Percentiles rank a stretch among this genome's conserved stretches.
Evolutionary conservation across 2,888 invertebrate genomes (phyloP).

Genomic region (Drosophila neutralis): DNA sequence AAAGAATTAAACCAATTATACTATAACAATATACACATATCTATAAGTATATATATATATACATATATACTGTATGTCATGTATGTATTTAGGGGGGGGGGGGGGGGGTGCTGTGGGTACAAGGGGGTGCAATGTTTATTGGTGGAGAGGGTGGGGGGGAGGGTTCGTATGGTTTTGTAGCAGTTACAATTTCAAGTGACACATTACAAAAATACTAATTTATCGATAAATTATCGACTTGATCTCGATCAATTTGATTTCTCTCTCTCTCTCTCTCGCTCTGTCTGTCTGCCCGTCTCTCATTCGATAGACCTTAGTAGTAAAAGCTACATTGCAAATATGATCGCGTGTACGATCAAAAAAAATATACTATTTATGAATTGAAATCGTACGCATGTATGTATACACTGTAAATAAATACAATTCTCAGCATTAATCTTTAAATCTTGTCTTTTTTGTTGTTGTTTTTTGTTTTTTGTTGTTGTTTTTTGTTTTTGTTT

Average conservation of each 20-base stretch:
- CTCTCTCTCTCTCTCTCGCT: not conserved
- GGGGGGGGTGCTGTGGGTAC: slow-evolving; percentile 24
- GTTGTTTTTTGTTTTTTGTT: not conserved
- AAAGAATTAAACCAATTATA: slow-evolving; percentile 34
- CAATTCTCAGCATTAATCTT: slow-evolving; percentile 34
- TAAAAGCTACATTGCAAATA: slow-evolving; percentile 27
- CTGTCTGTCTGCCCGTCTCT: not conserved
- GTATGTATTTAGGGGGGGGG: slow-evolving; percentile 18
- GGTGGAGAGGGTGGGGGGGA: slow-evolving; percentile 10
- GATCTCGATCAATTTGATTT: slow-evolving; percentile 7
- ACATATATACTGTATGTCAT: slow-evolving; percentile 27
- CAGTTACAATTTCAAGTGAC: slow-evolving; percentile 60
- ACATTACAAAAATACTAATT: slow-evolving; percentile 56
- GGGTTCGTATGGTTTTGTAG: slow-evolving; percentile 16
- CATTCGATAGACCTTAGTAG: slow-evolving; percentile 10
- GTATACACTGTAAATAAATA: slow-evolving; percentile 50
- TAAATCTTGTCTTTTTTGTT: slow-evolving; percentile 30
- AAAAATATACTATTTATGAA: slow-evolving; percentile 10
- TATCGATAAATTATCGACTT: slow-evolving; percentile 22
- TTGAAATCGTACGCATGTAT: slow-evolving; percentile 14
- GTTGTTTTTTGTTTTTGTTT: not conserved
- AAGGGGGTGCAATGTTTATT: slow-evolving; percentile 20
- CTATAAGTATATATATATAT: slow-evolving; percentile 26
- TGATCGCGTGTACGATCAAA: slow-evolving; percentile 15
- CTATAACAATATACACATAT: slow-evolving; percentile 47